Evolutionary conservation across 2,888 invertebrate species (phyloP).

Genomic region (Drosophila putrida): DNA sequence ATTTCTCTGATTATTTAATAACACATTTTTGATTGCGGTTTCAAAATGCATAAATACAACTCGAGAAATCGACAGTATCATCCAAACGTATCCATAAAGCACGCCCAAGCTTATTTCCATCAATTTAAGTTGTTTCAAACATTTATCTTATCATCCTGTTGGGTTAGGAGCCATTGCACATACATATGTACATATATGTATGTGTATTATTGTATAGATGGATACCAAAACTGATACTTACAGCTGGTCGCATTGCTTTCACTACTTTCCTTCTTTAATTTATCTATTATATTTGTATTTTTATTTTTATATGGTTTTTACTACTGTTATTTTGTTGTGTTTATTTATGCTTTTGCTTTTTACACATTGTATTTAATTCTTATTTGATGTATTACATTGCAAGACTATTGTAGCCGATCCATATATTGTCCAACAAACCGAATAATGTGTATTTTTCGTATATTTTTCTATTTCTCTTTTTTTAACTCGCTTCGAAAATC

Average conservation of each 20-base stretch:
- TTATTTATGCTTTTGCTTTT: slow-evolving; percentile 47
- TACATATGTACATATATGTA: slow-evolving; percentile 12
- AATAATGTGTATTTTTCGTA: slow-evolving; percentile 84
- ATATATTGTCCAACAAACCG: slow-evolving; percentile 74
- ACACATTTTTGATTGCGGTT: slow-evolving; percentile 48
- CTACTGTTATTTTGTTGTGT: slow-evolving; percentile 26
- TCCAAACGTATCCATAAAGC: slow-evolving; percentile 24
- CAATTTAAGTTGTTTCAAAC: slow-evolving; percentile 24
- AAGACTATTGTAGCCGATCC: slow-evolving; percentile 59
- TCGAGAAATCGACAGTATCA: slow-evolving; percentile 21
- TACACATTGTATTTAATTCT: slow-evolving; percentile 47
- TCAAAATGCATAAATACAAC: slow-evolving; percentile 23
- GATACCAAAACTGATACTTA: slow-evolving; percentile 16
- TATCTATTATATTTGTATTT: slow-evolving; percentile 31
- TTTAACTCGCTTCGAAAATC: slow-evolving; percentile 84
- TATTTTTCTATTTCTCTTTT: slow-evolving; percentile 85
- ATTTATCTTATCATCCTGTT: slow-evolving; percentile 25
- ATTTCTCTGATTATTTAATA: slow-evolving; percentile 12
- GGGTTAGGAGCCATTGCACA: slow-evolving; percentile 33
- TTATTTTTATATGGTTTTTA: slow-evolving; percentile 36
- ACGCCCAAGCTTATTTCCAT: slow-evolving; percentile 37
- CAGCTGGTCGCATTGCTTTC: slow-evolving; percentile 42
- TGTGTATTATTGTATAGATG: slow-evolving; percentile 18
- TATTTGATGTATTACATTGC: slow-evolving; percentile 52
- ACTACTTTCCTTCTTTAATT: slow-evolving; percentile 33